These are phyloP conservation scores for Masticophis lateralis DNA, from an alignment of 2,797 vertebrate species.

Conservation along the genomic window DNA sequence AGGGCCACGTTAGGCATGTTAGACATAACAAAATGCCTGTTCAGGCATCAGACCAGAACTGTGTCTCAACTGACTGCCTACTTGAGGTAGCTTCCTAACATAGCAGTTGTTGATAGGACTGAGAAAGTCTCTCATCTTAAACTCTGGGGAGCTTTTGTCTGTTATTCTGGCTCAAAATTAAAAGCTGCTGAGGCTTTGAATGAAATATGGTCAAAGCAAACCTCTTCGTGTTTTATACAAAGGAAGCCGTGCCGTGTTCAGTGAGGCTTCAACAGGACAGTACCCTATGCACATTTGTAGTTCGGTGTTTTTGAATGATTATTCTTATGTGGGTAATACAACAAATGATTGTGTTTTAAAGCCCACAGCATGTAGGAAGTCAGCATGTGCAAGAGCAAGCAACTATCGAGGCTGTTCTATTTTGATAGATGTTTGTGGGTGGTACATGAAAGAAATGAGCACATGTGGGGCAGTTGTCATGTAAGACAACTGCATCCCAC, in stretches of 20 bases:
- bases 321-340: background rate
- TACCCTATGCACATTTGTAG: background rate
- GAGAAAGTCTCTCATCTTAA: background rate
- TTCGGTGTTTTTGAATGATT: background rate
- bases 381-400: background rate
- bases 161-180: background rate
- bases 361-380: background rate
- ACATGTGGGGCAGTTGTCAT: constrained; percentile 22
- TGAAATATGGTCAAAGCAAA: background rate
- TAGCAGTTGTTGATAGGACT: background rate
- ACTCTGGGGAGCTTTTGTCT: background rate
- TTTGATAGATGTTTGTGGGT: constrained; percentile 29
- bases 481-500: background rate
- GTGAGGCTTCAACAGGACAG: rapidly evolving
- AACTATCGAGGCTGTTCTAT: background rate
- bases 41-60: background rate
- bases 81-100: background rate
- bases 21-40: background rate
- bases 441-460: constrained; percentile 1
- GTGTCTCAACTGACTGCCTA: background rate
- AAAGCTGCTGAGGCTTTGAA: background rate
- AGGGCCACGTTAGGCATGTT: background rate
- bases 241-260: background rate
- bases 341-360: background rate
- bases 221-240: background rate